Evolutionary conservation across 2,113 vertebrate species (phyloP).

Genomic region (Pungitius pungitius): DNA sequence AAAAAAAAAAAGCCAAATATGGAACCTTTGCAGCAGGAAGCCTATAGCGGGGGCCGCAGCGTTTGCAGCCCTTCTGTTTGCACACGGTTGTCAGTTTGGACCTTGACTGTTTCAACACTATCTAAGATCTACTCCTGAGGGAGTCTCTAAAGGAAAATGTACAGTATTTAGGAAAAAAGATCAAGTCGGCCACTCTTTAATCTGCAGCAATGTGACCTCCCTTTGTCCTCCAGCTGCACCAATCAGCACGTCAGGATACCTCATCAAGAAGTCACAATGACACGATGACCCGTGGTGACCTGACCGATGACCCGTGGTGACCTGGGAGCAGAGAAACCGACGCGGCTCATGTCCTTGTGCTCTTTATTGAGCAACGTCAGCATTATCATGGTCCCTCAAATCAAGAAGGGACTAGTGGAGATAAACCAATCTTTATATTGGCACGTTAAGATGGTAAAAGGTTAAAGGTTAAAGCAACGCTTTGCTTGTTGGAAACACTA

Average conservation of each 20-base stretch:
- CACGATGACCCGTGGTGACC: slow-evolving; percentile 4
- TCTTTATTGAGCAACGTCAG: slow-evolving; percentile 6
- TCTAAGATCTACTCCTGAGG: slow-evolving; percentile 63
- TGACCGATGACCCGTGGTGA: slow-evolving; percentile 17
- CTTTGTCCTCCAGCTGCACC: slow-evolving; percentile 1
- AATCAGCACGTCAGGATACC: slow-evolving; percentile 21
- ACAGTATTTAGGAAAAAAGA: slow-evolving; percentile 25
- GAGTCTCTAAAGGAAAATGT: slow-evolving; percentile 40
- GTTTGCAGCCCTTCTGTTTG: slow-evolving; percentile 65
- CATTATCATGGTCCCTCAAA: slow-evolving; percentile 10
- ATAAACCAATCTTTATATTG: slow-evolving; percentile 11
- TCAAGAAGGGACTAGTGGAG: background rate
- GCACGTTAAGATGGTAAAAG: background rate
- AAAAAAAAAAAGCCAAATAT: too few relatives aligned
- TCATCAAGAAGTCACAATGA: slow-evolving; percentile 33
- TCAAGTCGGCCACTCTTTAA: slow-evolving; percentile 58
- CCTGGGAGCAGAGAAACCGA: slow-evolving; percentile 14
- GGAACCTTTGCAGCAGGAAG: slow-evolving; percentile 63
- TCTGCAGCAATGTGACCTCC: slow-evolving; percentile 41
- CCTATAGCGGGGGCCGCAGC: slow-evolving; percentile 18
- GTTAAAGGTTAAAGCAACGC: too few relatives aligned
- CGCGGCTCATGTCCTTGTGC: background rate
- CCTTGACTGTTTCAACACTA: slow-evolving; percentile 75
- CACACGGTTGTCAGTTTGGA: slow-evolving; percentile 70
- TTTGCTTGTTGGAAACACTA: background rate